Evolutionary conservation across 2,797 vertebrate species (phyloP), one percentile per base, ranked within the genome.

Genomic region (Macropodus opercularis): DNA sequence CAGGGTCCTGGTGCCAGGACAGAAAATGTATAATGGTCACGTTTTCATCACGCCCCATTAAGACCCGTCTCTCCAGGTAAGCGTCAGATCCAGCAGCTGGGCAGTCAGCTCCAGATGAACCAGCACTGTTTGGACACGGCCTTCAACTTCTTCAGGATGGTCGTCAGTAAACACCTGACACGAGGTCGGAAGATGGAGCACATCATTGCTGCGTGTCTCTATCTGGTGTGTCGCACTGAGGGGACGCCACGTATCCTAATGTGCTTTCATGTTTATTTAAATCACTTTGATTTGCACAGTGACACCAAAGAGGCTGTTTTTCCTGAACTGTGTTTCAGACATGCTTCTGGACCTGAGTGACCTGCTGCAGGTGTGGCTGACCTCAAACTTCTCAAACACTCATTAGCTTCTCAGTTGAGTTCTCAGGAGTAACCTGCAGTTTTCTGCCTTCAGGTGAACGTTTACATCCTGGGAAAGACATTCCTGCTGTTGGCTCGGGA

Each of bases 81-180:
- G 80, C 94, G 96, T 26, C 98, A 99, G 90, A 98, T 99, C 77
- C 95, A 98, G 77, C 94, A 97, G 80, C 90, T 99, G 83, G 98
- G 98, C 72, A 96, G 93, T 75, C 97, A 99, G 83, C 89, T 99
- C 63, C 97, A 99, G 76, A 87, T 99, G 55, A 99, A 98, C 88
- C 96, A 98, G 49, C 98, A 99, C 66, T 99, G 98, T 55, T 84
- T 99, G 74, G 97, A 99, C 84, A 99, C 98, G 0, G 97, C 97
- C 69, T 99, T 99, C 87, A 99, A 99, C 89, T 99, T 99, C 89
- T 99, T 98, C 91, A 99, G 98, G 94, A 97, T 99, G 96, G 98
- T 96, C 0, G 96, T 98, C 78, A 96, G 95, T 91, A 97, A 96
- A 69, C 96, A 96, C 43, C 89, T 99, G 39, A 99, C 96, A 0